Evolutionary conservation across 1,140 invertebrate species (phyloP).

Genomic region (Nasonia vitripennis): DNA sequence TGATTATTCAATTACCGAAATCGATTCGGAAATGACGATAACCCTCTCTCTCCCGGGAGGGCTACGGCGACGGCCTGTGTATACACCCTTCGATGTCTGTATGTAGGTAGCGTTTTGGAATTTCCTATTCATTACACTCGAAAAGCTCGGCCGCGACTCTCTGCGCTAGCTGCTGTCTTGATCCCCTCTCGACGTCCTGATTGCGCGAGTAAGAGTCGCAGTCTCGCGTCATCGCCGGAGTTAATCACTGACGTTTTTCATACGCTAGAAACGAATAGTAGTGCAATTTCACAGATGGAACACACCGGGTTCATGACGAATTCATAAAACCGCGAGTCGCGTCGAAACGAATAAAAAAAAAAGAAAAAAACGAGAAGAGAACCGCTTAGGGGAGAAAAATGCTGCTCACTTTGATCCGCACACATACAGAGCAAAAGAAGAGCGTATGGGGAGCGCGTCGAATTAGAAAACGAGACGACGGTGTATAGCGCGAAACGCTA

Average conservation of each 20-base stretch:
- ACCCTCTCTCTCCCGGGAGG: slow-evolving; percentile 51
- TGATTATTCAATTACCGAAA: slow-evolving; percentile 73
- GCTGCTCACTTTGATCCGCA: slow-evolving; percentile 2
- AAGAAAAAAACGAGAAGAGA: background rate
- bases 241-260: too few relatives aligned
- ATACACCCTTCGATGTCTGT: slow-evolving; percentile 56
- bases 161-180: background rate
- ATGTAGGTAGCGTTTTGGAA: slow-evolving; percentile 62
- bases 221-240: too few relatives aligned
- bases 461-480: background rate
- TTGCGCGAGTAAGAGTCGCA: background rate
- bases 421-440: background rate
- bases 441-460: background rate
- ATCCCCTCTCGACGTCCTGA: background rate
- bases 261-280: too few relatives aligned
- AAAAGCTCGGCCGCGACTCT: background rate
- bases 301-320: too few relatives aligned
- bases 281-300: too few relatives aligned
- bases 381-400: background rate
- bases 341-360: background rate
- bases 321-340: too few relatives aligned
- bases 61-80: background rate
- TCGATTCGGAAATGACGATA: slow-evolving; percentile 73
- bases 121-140: slow-evolving; percentile 65
- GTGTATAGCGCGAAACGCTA: too few relatives aligned